A percentile compares a stretch with the other conserved stretches of the same genome.
Conservation (phyloP, 2,888 invertebrate species). For the Netelia virgata region DNA sequence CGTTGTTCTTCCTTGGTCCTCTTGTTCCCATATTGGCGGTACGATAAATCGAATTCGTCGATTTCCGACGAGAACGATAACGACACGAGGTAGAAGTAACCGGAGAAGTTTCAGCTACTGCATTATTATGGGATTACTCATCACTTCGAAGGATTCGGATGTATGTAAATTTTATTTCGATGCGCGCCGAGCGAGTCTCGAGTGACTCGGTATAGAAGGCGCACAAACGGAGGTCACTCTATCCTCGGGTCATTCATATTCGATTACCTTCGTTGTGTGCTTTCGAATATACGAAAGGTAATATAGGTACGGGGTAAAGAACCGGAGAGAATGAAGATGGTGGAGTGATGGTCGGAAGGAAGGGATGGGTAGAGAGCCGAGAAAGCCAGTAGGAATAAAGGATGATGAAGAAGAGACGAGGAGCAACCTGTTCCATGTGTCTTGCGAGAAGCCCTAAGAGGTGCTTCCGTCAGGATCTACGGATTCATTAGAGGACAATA, state of each 20-base stretch:
- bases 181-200: conserved; percentile 32
- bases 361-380: conserved; percentile 49
- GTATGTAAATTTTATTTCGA: conserved; percentile 58
- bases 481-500: conserved; percentile 84
- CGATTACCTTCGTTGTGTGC: conserved; percentile 64
- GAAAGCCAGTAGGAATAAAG: conserved; percentile 41
- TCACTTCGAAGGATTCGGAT: conserved; percentile 26
- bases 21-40: conserved; percentile 10
- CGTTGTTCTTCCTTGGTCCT: conserved; percentile 28
- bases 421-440: conserved; percentile 79
- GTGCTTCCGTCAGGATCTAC: conserved; percentile 83
- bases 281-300: neutral
- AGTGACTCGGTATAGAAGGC: conserved; percentile 51
- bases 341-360: neutral
- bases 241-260: conserved; percentile 65
- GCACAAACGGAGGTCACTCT: conserved; percentile 39
- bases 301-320: conserved; percentile 32
- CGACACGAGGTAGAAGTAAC: conserved; percentile 8
- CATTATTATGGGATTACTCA: conserved; percentile 47
- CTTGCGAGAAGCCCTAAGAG: conserved; percentile 73
- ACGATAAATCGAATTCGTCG: conserved; percentile 58
- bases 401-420: conserved; percentile 66
- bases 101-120: conserved; percentile 46
- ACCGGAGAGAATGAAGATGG: conserved; percentile 43
- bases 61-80: conserved; percentile 26